Percentiles rank a stretch among this genome's conserved stretches.
Conservation (phyloP, 2,797 vertebrate species). For the Falco columbarius region DNA sequence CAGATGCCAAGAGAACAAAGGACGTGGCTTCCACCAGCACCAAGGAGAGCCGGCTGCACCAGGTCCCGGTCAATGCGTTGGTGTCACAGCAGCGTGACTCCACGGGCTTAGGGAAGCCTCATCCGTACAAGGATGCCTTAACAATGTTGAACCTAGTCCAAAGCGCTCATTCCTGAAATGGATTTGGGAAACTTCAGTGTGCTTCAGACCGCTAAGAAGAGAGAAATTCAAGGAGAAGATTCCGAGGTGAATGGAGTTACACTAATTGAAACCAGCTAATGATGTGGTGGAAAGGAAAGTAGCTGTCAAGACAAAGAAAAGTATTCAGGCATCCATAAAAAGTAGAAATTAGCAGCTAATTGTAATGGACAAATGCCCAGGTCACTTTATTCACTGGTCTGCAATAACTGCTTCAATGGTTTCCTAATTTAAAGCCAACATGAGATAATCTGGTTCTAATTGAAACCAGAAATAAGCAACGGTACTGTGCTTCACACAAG, state of each 20-base stretch:
- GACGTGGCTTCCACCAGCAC: background rate
- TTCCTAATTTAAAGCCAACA: background rate
- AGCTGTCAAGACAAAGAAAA: background rate
- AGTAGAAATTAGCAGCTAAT: background rate
- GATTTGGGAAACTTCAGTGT: background rate
- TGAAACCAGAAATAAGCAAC: constrained; percentile 7
- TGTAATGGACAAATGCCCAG: background rate
- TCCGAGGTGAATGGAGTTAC: background rate
- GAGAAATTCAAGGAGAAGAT: background rate
- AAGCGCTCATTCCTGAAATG: background rate
- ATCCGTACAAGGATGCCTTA: background rate
- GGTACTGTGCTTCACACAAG: background rate
- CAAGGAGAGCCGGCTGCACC: background rate
- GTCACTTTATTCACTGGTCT: background rate
- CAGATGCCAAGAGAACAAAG: background rate
- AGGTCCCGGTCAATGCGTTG: accelerated
- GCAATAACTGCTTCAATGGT: background rate
- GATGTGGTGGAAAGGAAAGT: background rate
- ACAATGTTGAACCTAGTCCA: background rate
- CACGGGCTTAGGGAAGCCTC: background rate
- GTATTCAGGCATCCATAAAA: background rate
- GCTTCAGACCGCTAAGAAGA: background rate
- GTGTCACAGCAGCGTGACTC: background rate
- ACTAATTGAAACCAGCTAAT: background rate
- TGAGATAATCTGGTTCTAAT: constrained; percentile 26